Evolutionary conservation across 2,888 invertebrate species (phyloP).

Genomic region (Coremacera marginata): DNA sequence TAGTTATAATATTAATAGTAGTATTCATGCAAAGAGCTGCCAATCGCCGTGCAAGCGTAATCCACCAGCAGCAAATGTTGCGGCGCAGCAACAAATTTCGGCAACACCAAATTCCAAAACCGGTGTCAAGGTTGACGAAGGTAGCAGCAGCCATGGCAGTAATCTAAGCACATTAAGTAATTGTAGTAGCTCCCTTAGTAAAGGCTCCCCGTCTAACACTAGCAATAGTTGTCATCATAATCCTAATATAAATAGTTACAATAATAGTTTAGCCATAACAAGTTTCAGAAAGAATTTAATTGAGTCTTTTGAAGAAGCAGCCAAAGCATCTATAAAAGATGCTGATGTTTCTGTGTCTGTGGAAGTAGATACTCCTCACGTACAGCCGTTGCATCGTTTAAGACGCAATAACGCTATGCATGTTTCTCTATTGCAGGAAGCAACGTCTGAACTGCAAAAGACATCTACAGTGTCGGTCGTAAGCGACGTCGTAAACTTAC

Average conservation of each 20-base stretch:
- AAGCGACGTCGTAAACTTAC: slow-evolving; percentile 34
- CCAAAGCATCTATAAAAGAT: slow-evolving; percentile 43
- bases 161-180: slow-evolving; percentile 56
- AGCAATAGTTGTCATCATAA: slow-evolving; percentile 46
- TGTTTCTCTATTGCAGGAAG: not conserved
- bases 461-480: not conserved
- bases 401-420: slow-evolving; percentile 13
- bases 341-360: slow-evolving; percentile 1
- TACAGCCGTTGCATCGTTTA: slow-evolving; percentile 1
- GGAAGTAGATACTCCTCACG: not conserved
- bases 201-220: slow-evolving; percentile 38
- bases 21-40: slow-evolving; percentile 24
- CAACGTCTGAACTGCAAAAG: not conserved
- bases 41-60: slow-evolving; percentile 31
- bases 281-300: slow-evolving; percentile 66
- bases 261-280: slow-evolving; percentile 49
- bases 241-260: slow-evolving; percentile 47
- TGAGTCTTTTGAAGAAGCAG: slow-evolving; percentile 61
- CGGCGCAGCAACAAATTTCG: slow-evolving; percentile 46
- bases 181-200: slow-evolving; percentile 52
- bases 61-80: slow-evolving; percentile 40
- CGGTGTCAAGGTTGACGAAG: slow-evolving; percentile 38
- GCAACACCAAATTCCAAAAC: slow-evolving; percentile 41
- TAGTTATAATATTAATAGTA: slow-evolving; percentile 38
- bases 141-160: slow-evolving; percentile 52